These are phyloP conservation scores for Cotesia typhae DNA, from an alignment of 1,140 invertebrate species.

Conservation along the genomic window DNA sequence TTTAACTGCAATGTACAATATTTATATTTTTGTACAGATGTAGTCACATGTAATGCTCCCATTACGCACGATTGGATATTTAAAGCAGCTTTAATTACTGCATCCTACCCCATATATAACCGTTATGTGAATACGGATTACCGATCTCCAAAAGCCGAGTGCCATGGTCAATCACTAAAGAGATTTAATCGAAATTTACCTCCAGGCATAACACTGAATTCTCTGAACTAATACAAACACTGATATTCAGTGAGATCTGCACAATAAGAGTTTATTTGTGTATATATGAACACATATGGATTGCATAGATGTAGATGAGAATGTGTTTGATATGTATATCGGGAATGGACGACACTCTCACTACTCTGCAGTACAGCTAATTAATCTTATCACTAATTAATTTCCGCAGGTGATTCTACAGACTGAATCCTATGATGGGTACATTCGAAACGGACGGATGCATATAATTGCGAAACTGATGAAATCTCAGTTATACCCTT, in stretches of 20 bases:
- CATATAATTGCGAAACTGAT: slow-evolving; percentile 25
- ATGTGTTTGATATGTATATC: slow-evolving; percentile 34
- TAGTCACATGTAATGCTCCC: too few species aligned
- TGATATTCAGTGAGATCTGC: slow-evolving; percentile 32
- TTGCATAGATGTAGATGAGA: too few species aligned
- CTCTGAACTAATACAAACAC: slow-evolving; percentile 21
- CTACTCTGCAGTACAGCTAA: slow-evolving; percentile 42
- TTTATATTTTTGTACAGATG: too few species aligned
- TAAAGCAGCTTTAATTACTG: not conserved
- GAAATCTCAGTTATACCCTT: slow-evolving; percentile 14
- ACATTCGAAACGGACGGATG: slow-evolving; percentile 6
- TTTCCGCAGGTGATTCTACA: slow-evolving; percentile 48
- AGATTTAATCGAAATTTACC: slow-evolving; percentile 47
- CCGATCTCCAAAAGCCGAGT: slow-evolving; percentile 39
- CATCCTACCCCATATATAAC: not conserved
- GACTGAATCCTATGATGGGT: slow-evolving; percentile 20
- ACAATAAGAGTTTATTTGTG: not conserved
- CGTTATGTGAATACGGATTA: not conserved
- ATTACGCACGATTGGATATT: too few species aligned
- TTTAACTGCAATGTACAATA: too few species aligned
- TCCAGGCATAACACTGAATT: slow-evolving; percentile 39
- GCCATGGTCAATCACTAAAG: slow-evolving; percentile 47
- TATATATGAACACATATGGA: not conserved
- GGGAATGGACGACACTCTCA: slow-evolving; percentile 25
- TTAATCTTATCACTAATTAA: slow-evolving; percentile 63